Evolutionary conservation across 2,113 vertebrate genomes (phyloP), one percentile per base, ranked within the genome.

Genomic region (Saguinus imperator): DNA sequence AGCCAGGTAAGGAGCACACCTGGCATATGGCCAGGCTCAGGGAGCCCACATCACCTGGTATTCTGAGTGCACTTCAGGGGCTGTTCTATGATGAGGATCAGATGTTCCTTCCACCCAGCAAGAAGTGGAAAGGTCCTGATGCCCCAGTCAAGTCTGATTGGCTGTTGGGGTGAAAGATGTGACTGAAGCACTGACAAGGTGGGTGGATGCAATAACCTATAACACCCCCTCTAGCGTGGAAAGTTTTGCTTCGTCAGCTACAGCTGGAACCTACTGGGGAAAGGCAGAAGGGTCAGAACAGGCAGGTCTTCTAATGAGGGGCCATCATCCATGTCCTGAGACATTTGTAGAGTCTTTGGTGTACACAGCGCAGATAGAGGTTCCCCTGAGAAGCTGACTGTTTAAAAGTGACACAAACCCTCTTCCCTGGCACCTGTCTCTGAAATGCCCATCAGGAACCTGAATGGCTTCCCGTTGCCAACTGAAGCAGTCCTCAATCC

Each of bases 21-120:
- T 32, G 82, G 32, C 0, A 0, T 7, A 7, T 0, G 12, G 55
- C 6, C 6, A 18, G 50, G 8, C 8, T 27, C 29, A 0, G 0
- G n/a, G 2, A 45, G 27, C 32, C 0, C 1, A 50, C 55, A 40
- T 29, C 76, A 29, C 55, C 52, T 25, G 45, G 21, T 6, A 9
- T 0, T 4, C 5, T 4, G n/a, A 35, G 48, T 5, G 0, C 45
- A 27, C 52, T 75, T 64, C 32, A 2, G 76, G 21, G 70, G n/a
- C 0, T 40, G 1, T 29, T 82, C 55, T 64, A 1, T 10, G 29
- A 35, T 50, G 52, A 37, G 14, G 89, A 75, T 58, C 48, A 72
- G 91, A 0, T 0, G 0, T 0, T 11, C 40, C n/a, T 6, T 0
- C 55, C 20, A 35, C 6, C 37, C 5, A 18, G 17, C 25, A 85